Evolutionary conservation across 2,113 vertebrate genomes (phyloP), one percentile per base, ranked within the genome.

Genomic region (Pluvianellus socialis): DNA sequence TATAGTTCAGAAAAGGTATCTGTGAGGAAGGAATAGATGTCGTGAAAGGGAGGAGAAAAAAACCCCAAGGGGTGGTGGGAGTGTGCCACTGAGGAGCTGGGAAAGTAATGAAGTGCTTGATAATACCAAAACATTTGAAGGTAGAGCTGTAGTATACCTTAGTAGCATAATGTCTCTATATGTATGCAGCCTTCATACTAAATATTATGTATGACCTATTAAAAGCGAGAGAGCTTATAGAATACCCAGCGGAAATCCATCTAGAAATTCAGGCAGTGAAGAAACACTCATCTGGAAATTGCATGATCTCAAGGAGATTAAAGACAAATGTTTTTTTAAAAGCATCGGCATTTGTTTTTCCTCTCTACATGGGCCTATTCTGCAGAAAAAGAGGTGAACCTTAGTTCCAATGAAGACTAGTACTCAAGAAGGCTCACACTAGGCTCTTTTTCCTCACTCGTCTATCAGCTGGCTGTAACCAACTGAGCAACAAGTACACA

Each of bases 231-330:
- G 35, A 65, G 33, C 32, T 84, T 50, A 76, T 42, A 66, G 73
- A 89, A 81, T 79, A 83, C 76, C 86, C 61, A 85, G 91, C 8
- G 2, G 87, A 95, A 91, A 97, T 88, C 79, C 40, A 81, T 92
- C 72, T 59, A 65, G 72, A 89, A 86, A 92, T 84, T 56, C 73
- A 72, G 73, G 20, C 80, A 62, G 35, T 66, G 61, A 87, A 82
- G 86, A 96, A 95, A 91, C 88, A 79, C 94, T 96, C 83, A 75
- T 89, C 76, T 73, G 73, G 73, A 96, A 94, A 96, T 87, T 85
- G 88, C 83, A 73, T 85, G 73, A 92, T 95, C 49, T 94, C 61
- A 88, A 30, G 75, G 56, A 94, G 35, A 89, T 87, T 87, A 91
- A 81, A 93, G 52, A 88, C 75, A 86, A 92, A 77, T 45, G 8